These are phyloP conservation scores for Picathartes gymnocephalus DNA, from an alignment of 2,113 vertebrate species.

Conservation along the genomic window DNA sequence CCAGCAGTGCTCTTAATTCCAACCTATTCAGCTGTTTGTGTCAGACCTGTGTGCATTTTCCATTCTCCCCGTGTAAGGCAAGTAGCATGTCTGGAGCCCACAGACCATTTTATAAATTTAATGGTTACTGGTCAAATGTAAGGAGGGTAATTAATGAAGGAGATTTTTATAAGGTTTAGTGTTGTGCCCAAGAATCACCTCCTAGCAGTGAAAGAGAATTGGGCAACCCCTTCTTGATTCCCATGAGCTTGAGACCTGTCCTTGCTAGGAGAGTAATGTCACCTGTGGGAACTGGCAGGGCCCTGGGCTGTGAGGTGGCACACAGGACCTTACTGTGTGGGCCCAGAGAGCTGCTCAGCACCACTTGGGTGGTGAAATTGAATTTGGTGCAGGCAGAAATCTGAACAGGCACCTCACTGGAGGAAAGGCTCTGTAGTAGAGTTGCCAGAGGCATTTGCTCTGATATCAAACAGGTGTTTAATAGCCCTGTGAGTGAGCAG, in stretches of 20 bases:
- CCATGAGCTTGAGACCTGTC: accelerated
- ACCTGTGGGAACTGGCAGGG: accelerated
- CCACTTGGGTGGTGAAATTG: accelerated
- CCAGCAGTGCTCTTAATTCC: not conserved
- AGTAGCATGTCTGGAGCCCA: not conserved
- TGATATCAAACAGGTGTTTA: not conserved
- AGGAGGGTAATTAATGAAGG: not conserved
- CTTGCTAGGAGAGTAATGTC: not conserved
- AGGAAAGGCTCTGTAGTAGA: not conserved
- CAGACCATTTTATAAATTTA: not conserved
- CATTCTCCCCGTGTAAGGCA: not conserved
- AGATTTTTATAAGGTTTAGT: not conserved
- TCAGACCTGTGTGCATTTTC: not conserved
- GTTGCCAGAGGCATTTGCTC: not conserved
- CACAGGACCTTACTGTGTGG: not conserved
- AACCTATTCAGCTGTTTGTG: not conserved
- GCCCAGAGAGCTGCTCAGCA: not conserved
- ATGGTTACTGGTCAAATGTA: not conserved
- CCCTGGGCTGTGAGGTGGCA: not conserved
- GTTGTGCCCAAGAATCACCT: not conserved
- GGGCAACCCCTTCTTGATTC: not conserved
- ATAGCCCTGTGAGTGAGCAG: accelerated
- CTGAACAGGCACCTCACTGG: not conserved
- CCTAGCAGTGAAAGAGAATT: not conserved
- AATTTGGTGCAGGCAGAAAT: not conserved